phyloP scores from a whole-genome alignment of 2,113 vertebrate species.

The Chaetodon auriga region DNA sequence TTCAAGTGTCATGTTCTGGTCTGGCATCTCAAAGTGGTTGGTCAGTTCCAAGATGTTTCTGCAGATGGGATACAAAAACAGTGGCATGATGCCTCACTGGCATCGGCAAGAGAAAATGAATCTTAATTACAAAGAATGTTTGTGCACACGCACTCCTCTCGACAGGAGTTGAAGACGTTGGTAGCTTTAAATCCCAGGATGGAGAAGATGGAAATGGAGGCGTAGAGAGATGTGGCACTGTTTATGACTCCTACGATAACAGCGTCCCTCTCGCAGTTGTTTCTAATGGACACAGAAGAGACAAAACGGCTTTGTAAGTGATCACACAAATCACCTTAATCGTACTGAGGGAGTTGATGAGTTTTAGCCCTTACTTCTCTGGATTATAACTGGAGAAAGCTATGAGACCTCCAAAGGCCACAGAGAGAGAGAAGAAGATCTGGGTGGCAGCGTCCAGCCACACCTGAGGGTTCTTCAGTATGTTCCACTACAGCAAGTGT shows the following conservation, averaged over 20 bases:
- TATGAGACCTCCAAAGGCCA: conserved; percentile 93
- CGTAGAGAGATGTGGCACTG: conserved; percentile 92
- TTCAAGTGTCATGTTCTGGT: conserved; percentile 86
- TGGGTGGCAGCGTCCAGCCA: conserved; percentile 96
- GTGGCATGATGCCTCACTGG: not conserved
- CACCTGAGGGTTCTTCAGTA: conserved; percentile 87
- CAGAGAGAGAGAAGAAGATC: conserved; percentile 94
- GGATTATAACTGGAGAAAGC: conserved; percentile 94
- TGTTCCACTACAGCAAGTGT: conserved; percentile 82
- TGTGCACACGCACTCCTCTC: conserved; percentile 81
- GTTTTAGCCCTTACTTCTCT: conserved; percentile 80
- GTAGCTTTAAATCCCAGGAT: conserved; percentile 95
- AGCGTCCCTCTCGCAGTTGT: conserved; percentile 92
- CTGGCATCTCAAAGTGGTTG: conserved; percentile 87
- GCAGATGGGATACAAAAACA: conserved; percentile 37
- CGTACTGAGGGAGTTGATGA: not conserved
- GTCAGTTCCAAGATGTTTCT: conserved; percentile 90
- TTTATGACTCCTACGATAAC: conserved; percentile 90
- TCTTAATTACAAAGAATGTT: not conserved
- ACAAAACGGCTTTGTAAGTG: not conserved
- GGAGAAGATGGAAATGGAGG: conserved; percentile 91
- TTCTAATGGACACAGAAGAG: conserved; percentile 80
- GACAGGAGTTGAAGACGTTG: conserved; percentile 81
- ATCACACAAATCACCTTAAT: not conserved
- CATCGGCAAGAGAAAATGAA: not conserved